Conservation (phyloP, 2,888 invertebrate species). For the Phengaris arion region DNA sequence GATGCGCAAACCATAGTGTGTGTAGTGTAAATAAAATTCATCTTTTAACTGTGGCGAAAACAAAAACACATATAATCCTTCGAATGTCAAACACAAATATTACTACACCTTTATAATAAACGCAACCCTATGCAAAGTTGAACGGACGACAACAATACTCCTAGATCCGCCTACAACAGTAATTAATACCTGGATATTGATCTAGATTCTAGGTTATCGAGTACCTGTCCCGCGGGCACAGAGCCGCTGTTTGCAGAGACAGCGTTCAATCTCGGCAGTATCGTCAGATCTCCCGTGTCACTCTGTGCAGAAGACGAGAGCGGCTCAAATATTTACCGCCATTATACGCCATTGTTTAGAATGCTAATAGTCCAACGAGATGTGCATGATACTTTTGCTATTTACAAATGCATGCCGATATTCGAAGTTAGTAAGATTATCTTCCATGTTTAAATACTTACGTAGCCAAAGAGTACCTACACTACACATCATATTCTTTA, state of each 20-base stretch:
- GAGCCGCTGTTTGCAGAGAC: constrained; percentile 38
- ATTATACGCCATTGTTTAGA: constrained; percentile 15
- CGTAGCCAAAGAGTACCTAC: too few relatives aligned
- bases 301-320: neutral
- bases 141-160: constrained; percentile 1
- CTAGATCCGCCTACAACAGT: neutral
- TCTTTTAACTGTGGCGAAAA: too few relatives aligned
- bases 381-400: too few relatives aligned
- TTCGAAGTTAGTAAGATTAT: too few relatives aligned
- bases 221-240: constrained; percentile 1
- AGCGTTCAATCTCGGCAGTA: constrained; percentile 41
- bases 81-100: too few relatives aligned
- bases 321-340: neutral
- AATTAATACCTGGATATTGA: constrained; percentile 20
- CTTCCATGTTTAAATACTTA: too few relatives aligned
- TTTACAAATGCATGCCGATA: too few relatives aligned
- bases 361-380: neutral
- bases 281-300: constrained; percentile 36
- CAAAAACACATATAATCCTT: too few relatives aligned
- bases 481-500: too few relatives aligned
- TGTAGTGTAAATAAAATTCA: too few relatives aligned
- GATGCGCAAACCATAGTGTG: too few relatives aligned
- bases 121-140: constrained; percentile 5
- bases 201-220: neutral
- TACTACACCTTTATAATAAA: neutral